A percentile compares a stretch with the other conserved stretches of the same genome.
Evolutionary conservation across 2,888 invertebrate species (phyloP).

Genomic region (Cephus pulcher): DNA sequence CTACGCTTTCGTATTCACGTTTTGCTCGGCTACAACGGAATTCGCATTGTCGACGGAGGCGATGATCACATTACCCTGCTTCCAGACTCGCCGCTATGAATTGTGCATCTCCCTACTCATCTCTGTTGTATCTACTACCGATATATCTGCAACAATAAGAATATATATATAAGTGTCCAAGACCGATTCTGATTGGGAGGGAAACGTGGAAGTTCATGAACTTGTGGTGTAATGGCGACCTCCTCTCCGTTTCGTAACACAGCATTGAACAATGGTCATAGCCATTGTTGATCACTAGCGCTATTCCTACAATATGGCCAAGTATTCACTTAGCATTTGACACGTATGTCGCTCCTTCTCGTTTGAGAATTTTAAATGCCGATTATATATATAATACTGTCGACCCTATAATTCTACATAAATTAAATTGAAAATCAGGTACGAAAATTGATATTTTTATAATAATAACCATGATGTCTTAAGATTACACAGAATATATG

Average conservation of each 20-base stretch:
- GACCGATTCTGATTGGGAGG: not conserved
- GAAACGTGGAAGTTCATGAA: not conserved
- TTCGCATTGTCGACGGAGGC: too few relatives aligned
- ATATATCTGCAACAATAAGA: too few relatives aligned
- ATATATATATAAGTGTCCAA: too few relatives aligned
- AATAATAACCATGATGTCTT: not conserved
- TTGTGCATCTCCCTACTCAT: too few relatives aligned
- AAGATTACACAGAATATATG: not conserved
- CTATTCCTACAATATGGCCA: constrained; percentile 11
- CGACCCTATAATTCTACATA: not conserved
- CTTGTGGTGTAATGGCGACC: not conserved
- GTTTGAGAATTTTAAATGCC: constrained; percentile 42
- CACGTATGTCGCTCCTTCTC: constrained; percentile 51
- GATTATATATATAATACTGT: constrained; percentile 18
- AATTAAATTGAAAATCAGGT: not conserved
- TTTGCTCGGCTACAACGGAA: too few relatives aligned
- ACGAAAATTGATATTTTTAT: not conserved
- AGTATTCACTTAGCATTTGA: constrained; percentile 35
- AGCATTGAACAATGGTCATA: not conserved
- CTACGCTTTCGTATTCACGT: too few relatives aligned
- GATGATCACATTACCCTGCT: too few relatives aligned
- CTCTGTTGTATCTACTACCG: too few relatives aligned
- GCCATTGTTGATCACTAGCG: not conserved
- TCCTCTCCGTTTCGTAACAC: not conserved
- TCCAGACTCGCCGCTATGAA: too few relatives aligned